Conservation (phyloP, 2,888 invertebrate species). For the Bembecia ichneumoniformis region DNA sequence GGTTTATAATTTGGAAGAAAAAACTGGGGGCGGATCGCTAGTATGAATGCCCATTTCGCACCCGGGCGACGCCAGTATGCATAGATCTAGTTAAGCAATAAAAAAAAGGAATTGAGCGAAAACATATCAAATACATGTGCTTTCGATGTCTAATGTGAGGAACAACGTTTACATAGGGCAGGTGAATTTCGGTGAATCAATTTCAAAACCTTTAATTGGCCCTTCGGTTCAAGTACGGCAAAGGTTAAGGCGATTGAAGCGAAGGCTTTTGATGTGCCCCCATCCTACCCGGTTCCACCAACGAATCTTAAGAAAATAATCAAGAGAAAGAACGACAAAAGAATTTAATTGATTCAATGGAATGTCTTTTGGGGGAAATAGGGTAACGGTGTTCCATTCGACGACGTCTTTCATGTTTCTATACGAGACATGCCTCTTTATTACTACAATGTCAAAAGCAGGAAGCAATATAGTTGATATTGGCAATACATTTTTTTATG, state of each 20-base stretch:
- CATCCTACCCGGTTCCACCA: conserved; percentile 9
- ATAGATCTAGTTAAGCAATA: too few species aligned
- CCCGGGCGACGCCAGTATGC: too few species aligned
- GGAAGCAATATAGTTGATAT: background rate
- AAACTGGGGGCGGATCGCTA: too few species aligned
- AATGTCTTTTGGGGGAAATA: conserved; percentile 29
- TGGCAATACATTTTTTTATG: background rate
- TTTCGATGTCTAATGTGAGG: conserved; percentile 40
- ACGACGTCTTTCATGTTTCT: background rate
- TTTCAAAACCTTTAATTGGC: conserved; percentile 66
- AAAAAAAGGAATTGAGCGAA: conserved; percentile 5
- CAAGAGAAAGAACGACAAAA: conserved; percentile 43
- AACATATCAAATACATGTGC: conserved; percentile 40
- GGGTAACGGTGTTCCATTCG: background rate
- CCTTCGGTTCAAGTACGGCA: conserved; percentile 25
- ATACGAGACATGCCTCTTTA: background rate
- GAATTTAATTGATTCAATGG: conserved; percentile 61
- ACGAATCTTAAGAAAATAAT: conserved; percentile 45
- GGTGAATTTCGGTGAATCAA: conserved; percentile 49
- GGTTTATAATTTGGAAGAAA: too few species aligned
- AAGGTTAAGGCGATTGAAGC: conserved; percentile 35
- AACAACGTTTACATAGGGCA: conserved; percentile 46
- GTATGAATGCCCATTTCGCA: too few species aligned
- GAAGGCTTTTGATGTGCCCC: conserved; percentile 41
- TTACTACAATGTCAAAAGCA: background rate